Evolutionary conservation across 23 tunicate species (phyloP).

Genomic region (Botrylloides violaceus): DNA sequence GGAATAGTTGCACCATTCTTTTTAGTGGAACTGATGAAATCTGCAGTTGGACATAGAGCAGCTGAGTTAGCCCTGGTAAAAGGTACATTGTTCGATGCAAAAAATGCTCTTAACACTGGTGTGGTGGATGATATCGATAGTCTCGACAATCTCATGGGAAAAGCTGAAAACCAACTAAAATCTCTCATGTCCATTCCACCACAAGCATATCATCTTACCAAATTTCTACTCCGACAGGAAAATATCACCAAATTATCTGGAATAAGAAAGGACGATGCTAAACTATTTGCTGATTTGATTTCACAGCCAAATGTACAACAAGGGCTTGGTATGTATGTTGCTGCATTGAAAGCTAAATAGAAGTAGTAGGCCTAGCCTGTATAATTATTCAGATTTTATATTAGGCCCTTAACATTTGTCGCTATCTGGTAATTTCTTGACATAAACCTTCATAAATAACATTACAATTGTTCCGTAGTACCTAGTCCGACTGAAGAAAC

Average conservation of each 20-base stretch:
- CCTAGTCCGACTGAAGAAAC: too few relatives aligned
- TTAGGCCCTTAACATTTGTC: too few relatives aligned
- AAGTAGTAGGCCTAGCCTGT: too few relatives aligned
- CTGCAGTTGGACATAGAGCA: constrained; percentile 34
- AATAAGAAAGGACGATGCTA: constrained; percentile 33
- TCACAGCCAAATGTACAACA: constrained; percentile 46
- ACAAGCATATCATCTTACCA: constrained; percentile 35
- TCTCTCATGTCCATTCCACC: constrained; percentile 32
- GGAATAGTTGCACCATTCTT: constrained; percentile 86
- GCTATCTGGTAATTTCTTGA: too few relatives aligned
- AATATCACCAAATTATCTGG: background rate
- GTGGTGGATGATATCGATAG: constrained; percentile 58
- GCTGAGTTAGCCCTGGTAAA: constrained; percentile 36
- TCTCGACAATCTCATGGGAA: constrained; percentile 26
- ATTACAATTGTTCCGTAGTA: too few relatives aligned
- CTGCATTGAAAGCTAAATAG: constrained; percentile 38
- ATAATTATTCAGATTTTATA: too few relatives aligned
- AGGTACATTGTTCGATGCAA: constrained; percentile 44
- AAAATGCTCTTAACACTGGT: constrained; percentile 65
- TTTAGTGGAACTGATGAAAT: constrained; percentile 43
- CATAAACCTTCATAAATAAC: too few relatives aligned
- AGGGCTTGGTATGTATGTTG: constrained; percentile 45
- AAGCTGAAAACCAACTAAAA: constrained; percentile 25
- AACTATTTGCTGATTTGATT: constrained; percentile 33
- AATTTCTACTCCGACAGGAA: constrained; percentile 27